Evolutionary conservation across 2,888 invertebrate genomes (phyloP).

Genomic region (Agrotis clavis): DNA sequence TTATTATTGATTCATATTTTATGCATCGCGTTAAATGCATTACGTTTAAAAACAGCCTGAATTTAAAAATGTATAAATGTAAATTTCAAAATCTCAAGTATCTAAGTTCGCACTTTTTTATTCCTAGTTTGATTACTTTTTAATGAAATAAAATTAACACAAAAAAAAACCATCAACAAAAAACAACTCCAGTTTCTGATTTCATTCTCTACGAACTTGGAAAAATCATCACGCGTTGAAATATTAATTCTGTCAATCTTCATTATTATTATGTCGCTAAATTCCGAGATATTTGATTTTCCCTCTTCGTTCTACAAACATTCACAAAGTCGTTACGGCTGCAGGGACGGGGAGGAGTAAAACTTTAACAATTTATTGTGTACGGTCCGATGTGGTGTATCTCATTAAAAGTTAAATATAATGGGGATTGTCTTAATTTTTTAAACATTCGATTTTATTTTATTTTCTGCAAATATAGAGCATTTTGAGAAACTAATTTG

Average conservation of each 20-base stretch:
- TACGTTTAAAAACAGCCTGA: too few relatives aligned
- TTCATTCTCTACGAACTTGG: background rate
- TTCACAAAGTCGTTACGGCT: conserved; percentile 23
- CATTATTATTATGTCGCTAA: background rate
- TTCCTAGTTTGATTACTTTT: too few relatives aligned
- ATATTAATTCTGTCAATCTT: conserved; percentile 12
- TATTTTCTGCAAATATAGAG: too few relatives aligned
- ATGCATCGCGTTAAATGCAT: too few relatives aligned
- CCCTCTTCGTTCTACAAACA: conserved; percentile 35
- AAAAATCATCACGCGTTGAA: background rate
- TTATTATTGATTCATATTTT: too few relatives aligned
- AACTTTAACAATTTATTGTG: conserved; percentile 7
- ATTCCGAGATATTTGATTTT: conserved; percentile 14
- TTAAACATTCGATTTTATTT: too few relatives aligned
- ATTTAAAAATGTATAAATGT: too few relatives aligned
- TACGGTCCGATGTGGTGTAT: conserved; percentile 4
- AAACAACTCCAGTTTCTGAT: background rate
- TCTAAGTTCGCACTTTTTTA: too few relatives aligned
- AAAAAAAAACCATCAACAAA: background rate
- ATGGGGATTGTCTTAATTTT: too few relatives aligned
- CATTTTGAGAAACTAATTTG: too few relatives aligned
- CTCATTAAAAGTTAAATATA: conserved; percentile 22
- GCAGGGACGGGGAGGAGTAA: background rate
- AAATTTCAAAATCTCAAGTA: too few relatives aligned
- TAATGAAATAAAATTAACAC: too few relatives aligned